phyloP scores from a whole-genome alignment of 2,888 invertebrate genomes.

The Noctua janthina region DNA sequence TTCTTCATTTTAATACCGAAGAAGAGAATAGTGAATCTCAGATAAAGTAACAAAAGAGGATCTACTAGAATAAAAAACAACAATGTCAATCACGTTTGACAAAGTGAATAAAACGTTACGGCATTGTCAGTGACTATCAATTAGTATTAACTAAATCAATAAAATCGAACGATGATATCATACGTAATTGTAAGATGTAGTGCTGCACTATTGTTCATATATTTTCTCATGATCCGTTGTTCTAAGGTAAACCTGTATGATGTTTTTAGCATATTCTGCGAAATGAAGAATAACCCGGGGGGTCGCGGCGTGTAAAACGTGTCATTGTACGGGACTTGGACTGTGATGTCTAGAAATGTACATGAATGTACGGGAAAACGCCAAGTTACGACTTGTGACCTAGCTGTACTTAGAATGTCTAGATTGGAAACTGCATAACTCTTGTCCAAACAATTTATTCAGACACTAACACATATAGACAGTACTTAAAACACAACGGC shows the following conservation, averaged over 20 bases:
- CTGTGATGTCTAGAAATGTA: conserved; percentile 51
- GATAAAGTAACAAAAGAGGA: neutral
- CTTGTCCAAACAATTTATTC: conserved; percentile 27
- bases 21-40: neutral
- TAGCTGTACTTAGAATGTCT: conserved; percentile 34
- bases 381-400: conserved; percentile 45
- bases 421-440: conserved; percentile 30
- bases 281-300: conserved; percentile 73
- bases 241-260: conserved; percentile 60
- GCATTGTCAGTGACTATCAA: conserved; percentile 4
- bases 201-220: conserved; percentile 53
- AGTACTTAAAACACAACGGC: neutral
- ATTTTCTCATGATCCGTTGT: conserved; percentile 58
- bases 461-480: neutral
- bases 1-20: neutral
- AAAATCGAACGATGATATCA: conserved; percentile 48
- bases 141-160: conserved; percentile 13
- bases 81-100: neutral
- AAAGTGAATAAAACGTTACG: neutral
- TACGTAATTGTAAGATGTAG: conserved; percentile 29
- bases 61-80: neutral
- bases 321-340: conserved; percentile 76
- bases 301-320: conserved; percentile 76
- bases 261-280: conserved; percentile 71
- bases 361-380: conserved; percentile 47